Evolutionary conservation across 2,113 vertebrate species (phyloP).

Genomic region (Gadus macrocephalus): DNA sequence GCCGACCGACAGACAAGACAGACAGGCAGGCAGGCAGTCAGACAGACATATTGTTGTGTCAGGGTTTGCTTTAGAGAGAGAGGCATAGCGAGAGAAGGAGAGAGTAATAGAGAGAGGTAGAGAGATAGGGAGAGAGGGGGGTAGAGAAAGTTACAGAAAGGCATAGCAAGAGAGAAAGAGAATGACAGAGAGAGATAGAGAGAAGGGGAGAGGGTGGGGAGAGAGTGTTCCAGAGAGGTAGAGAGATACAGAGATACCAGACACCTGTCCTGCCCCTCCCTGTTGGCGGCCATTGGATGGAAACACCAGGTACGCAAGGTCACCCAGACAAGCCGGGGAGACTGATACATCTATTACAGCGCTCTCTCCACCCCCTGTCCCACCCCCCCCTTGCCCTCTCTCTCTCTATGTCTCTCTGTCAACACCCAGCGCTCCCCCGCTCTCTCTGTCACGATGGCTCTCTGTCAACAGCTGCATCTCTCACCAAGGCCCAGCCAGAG

Average conservation of each 20-base stretch:
- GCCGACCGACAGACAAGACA: too few relatives aligned
- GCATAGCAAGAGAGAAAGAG: not conserved
- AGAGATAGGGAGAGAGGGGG: not conserved
- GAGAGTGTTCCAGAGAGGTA: not conserved
- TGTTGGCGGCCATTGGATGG: constrained; percentile 6
- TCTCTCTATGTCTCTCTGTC: constrained; percentile 3
- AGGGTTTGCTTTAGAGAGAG: constrained; percentile 1
- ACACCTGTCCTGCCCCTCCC: constrained; percentile 1
- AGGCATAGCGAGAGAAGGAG: not conserved
- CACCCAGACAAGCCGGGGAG: not conserved
- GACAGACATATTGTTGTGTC: too few relatives aligned
- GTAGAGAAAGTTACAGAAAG: not conserved
- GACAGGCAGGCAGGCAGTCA: too few relatives aligned
- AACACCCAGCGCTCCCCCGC: not conserved
- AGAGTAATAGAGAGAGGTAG: not conserved
- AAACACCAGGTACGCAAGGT: constrained; percentile 28
- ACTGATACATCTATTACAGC: not conserved
- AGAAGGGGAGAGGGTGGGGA: not conserved
- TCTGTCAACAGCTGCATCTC: constrained; percentile 43
- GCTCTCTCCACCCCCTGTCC: not conserved
- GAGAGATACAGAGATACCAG: not conserved
- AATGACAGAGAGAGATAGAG: not conserved
- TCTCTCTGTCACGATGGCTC: constrained; percentile 40
- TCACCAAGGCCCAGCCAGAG: not conserved
- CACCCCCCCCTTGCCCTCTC: not conserved